These are phyloP conservation scores for Pomatostomus ruficeps DNA, from an alignment of 2,113 vertebrate genomes.

Conservation along the genomic window DNA sequence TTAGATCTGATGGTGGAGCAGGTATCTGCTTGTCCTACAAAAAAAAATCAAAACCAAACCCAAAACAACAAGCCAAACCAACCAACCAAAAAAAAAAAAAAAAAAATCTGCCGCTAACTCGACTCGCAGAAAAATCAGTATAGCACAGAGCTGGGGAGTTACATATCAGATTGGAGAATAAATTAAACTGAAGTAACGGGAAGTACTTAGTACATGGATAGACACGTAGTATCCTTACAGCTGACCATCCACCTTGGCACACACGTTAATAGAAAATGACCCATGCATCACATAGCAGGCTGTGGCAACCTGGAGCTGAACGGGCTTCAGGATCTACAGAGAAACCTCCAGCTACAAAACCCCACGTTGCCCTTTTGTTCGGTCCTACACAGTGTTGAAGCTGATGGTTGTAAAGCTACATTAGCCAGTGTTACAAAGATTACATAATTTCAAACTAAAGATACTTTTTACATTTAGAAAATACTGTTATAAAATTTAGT, in stretches of 20 bases:
- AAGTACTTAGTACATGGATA: background rate
- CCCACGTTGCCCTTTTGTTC: background rate
- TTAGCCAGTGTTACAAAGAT: constrained; percentile 39
- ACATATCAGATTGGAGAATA: constrained; percentile 16
- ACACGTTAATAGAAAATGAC: background rate
- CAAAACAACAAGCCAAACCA: background rate
- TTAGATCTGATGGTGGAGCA: background rate
- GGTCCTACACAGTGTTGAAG: background rate
- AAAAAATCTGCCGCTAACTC: background rate
- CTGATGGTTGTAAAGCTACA: background rate
- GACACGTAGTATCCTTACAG: background rate
- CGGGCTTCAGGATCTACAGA: background rate
- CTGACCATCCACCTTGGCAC: background rate
- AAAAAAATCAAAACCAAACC: background rate
- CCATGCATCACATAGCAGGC: background rate
- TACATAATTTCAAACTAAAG: constrained; percentile 34
- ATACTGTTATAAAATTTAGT: background rate
- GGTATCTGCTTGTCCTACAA: background rate
- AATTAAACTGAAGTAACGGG: constrained; percentile 29
- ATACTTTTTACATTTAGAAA: constrained; percentile 56
- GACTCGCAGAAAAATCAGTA: background rate
- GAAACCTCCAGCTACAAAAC: background rate
- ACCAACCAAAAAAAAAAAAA: background rate
- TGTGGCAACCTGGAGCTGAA: background rate
- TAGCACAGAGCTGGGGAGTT: background rate